Conservation (phyloP, 2,113 vertebrate species). For the Acanthisitta chloris region DNA sequence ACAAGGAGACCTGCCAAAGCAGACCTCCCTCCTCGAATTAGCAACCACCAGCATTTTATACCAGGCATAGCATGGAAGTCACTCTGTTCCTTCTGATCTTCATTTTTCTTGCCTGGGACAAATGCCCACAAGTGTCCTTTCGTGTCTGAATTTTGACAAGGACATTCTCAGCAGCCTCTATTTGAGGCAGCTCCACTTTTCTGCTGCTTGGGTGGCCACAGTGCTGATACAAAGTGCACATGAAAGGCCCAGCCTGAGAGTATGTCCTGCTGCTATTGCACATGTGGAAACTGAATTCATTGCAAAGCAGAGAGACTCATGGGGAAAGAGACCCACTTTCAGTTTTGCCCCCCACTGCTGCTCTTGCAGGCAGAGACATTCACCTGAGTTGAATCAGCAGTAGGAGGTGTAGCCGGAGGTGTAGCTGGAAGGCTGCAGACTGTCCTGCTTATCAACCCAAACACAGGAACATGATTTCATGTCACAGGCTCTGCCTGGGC, state of each 20-base stretch:
- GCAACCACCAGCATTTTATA: background rate
- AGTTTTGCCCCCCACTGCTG: background rate
- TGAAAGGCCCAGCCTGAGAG: background rate
- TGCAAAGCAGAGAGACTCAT: background rate
- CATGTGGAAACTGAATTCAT: background rate
- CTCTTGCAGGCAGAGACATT: background rate
- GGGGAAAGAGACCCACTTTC: background rate
- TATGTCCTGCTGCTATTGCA: background rate
- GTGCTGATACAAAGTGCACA: accelerated
- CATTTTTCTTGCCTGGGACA: background rate
- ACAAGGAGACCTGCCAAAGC: background rate
- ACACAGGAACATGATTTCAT: background rate
- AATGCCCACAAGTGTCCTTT: background rate
- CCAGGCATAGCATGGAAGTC: background rate
- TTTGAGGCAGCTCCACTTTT: background rate
- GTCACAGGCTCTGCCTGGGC: background rate
- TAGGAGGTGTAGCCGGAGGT: background rate
- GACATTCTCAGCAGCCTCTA: background rate
- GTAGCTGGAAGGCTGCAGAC: background rate
- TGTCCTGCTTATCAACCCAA: background rate
- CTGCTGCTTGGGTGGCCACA: accelerated
- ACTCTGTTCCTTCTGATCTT: background rate
- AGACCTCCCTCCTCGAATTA: background rate
- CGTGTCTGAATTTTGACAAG: background rate
- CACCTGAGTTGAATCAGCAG: background rate